Conservation (phyloP, 2,113 vertebrate species). For the Myrmecophaga tridactyla region DNA sequence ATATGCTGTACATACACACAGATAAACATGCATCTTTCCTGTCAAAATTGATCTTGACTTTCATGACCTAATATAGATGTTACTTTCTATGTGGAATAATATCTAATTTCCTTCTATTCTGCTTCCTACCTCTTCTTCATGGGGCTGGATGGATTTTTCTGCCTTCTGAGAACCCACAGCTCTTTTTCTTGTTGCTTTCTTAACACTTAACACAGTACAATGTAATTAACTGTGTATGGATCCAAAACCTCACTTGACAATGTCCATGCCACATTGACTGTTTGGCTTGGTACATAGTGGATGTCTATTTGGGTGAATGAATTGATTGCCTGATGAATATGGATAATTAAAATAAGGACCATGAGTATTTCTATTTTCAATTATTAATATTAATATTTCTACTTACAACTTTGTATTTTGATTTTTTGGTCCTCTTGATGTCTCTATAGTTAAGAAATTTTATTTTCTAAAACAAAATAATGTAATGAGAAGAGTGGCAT, state of each 20-base stretch:
- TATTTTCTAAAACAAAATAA: not conserved
- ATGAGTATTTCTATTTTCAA: not conserved
- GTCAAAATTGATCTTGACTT: not conserved
- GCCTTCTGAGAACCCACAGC: not conserved
- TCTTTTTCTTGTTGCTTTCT: not conserved
- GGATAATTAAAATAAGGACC: not conserved
- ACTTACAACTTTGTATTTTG: not conserved
- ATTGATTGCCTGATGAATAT: not conserved
- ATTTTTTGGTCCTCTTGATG: not conserved
- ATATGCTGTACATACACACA: fast-evolving
- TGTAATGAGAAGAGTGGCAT: not conserved
- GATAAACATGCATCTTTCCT: not conserved
- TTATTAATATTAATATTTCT: not conserved
- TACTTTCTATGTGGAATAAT: not conserved
- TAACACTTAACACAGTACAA: not conserved
- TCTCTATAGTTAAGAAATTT: too few relatives aligned
- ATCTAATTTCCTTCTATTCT: not conserved
- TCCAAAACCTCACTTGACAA: not conserved
- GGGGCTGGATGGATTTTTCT: not conserved
- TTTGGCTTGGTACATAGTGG: not conserved
- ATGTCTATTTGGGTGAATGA: not conserved
- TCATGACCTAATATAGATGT: not conserved
- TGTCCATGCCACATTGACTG: not conserved
- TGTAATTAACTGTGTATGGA: too few relatives aligned
- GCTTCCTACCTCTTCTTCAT: not conserved